Conservation (phyloP, 23 tunicate species). For the Ciona savignyi region DNA sequence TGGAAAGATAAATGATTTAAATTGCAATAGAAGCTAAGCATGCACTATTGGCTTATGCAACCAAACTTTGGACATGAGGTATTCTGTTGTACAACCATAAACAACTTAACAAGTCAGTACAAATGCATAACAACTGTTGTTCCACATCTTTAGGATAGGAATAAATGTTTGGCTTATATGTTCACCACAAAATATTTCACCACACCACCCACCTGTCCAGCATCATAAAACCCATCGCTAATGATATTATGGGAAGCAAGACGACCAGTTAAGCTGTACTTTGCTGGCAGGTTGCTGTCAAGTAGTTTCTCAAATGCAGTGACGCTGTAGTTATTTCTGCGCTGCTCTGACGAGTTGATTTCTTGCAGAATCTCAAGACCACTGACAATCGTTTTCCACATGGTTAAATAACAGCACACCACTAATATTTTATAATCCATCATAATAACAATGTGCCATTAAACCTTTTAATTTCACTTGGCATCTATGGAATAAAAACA, state of each 20-base stretch:
- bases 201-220: slow-evolving; percentile 85
- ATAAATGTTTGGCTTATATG: no score
- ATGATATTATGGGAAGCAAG: slow-evolving; percentile 60
- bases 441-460: not conserved
- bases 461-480: no score
- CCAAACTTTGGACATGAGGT: no score
- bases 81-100: no score
- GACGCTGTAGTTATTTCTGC: slow-evolving; percentile 51
- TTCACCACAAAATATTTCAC: no score
- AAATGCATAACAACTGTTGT: not conserved
- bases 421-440: no score
- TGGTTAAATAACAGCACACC: no score
- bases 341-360: slow-evolving; percentile 68
- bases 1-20: no score
- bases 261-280: slow-evolving; percentile 76
- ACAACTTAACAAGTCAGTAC: not conserved
- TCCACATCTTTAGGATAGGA: not conserved
- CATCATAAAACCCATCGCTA: slow-evolving; percentile 81
- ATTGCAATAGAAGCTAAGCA: no score
- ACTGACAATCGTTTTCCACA: no score
- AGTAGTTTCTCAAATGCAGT: slow-evolving; percentile 57
- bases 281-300: slow-evolving; percentile 71
- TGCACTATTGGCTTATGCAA: no score
- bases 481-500: not conserved
- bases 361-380: slow-evolving; percentile 70